Evolutionary conservation across 1,140 invertebrate genomes (phyloP).

Genomic region (Papilio dardanus): DNA sequence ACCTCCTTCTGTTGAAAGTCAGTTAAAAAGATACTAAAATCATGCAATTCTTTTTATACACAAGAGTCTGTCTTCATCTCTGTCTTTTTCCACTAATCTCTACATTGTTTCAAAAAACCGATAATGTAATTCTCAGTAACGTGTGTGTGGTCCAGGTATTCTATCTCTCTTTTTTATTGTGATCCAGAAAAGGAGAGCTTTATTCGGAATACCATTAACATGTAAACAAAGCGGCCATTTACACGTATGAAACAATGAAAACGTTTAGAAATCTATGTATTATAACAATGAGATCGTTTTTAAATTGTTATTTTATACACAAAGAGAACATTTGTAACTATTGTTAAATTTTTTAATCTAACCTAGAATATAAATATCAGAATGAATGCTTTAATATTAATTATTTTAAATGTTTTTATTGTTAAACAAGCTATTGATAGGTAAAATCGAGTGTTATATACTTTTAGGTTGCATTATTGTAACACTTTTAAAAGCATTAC

Average conservation of each 20-base stretch:
- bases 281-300: slow-evolving; percentile 12
- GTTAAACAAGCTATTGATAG: neutral
- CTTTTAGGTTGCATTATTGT: neutral
- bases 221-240: neutral
- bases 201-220: neutral
- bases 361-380: neutral
- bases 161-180: slow-evolving; percentile 7
- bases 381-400: neutral
- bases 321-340: slow-evolving; percentile 1
- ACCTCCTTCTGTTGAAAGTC: no score
- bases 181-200: neutral
- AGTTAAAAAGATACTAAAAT: no score
- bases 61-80: neutral
- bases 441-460: neutral
- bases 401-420: neutral
- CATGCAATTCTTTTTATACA: neutral
- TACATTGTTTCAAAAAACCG: neutral
- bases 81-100: neutral
- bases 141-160: neutral
- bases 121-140: neutral
- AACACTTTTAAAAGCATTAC: no score
- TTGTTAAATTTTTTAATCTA: slow-evolving; percentile 7
- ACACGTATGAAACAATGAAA: slow-evolving; percentile 6
- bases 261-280: slow-evolving; percentile 2
- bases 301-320: neutral